Conservation (phyloP, 2,113 vertebrate species). For the Cryptotis parvus region DNA sequence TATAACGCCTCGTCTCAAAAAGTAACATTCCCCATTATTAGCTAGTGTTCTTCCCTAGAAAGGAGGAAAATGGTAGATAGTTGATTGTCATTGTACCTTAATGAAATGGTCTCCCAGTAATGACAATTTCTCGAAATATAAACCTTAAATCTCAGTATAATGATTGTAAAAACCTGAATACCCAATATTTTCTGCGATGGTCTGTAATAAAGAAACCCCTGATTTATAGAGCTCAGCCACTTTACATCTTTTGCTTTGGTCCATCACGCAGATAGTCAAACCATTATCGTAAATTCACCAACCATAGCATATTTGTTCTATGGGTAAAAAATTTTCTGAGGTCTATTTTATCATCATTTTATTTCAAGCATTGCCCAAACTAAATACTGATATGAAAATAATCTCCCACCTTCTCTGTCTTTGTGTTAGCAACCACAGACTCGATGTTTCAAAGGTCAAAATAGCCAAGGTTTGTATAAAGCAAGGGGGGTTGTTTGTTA, state of each 20-base stretch:
- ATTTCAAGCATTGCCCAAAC: constrained; percentile 35
- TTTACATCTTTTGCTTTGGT: constrained; percentile 37
- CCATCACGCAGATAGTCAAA: neutral
- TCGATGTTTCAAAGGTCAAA: no score
- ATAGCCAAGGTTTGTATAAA: no score
- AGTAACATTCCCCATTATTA: neutral
- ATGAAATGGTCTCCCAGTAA: constrained; percentile 24
- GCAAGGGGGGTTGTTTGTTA: neutral
- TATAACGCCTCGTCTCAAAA: constrained; percentile 7
- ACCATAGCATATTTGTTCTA: neutral
- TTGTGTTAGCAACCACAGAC: neutral
- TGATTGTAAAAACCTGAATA: neutral
- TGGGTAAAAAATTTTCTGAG: constrained; percentile 22
- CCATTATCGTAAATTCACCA: neutral
- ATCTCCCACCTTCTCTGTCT: neutral
- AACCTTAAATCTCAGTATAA: neutral
- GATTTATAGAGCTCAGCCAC: neutral
- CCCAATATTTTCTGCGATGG: neutral
- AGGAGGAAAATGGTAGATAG: constrained; percentile 12
- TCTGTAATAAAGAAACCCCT: neutral
- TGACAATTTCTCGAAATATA: constrained; percentile 3
- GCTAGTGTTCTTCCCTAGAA: constrained; percentile 2
- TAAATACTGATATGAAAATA: constrained; percentile 45
- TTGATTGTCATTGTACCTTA: neutral
- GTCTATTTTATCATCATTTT: constrained; percentile 42